Conservation (phyloP, 2,888 invertebrate genomes). For the Melinaea menophilus region DNA sequence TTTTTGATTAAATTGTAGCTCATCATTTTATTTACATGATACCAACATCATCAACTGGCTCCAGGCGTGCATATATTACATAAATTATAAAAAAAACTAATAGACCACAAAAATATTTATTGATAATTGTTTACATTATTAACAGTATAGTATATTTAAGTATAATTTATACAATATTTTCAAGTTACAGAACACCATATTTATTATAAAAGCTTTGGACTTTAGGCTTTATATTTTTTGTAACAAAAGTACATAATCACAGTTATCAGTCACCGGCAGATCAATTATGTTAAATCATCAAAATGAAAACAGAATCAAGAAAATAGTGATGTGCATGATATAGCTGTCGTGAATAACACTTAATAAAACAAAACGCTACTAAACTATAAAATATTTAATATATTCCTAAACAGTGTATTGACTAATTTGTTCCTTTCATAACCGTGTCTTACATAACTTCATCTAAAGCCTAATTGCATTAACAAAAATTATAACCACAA, state of each 20-base stretch:
- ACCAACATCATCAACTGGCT: no score
- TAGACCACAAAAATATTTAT: constrained; percentile 50
- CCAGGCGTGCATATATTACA: no score
- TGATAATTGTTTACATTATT: constrained; percentile 35
- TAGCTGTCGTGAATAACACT: no score
- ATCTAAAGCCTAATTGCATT: constrained; percentile 7
- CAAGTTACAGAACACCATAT: constrained; percentile 30
- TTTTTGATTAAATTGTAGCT: no score
- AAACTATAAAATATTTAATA: no score
- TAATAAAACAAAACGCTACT: no score
- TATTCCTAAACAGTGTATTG: constrained; percentile 11
- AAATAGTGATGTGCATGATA: neutral
- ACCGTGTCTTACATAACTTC: constrained; percentile 6
- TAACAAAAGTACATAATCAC: constrained; percentile 35
- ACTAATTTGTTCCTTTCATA: constrained; percentile 19
- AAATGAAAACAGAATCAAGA: constrained; percentile 10
- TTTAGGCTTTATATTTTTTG: constrained; percentile 32
- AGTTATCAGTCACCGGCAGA: constrained; percentile 26
- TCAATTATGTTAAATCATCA: neutral
- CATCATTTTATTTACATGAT: no score
- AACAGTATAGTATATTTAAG: constrained; percentile 38
- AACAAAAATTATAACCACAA: constrained; percentile 3
- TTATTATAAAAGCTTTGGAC: constrained; percentile 47
- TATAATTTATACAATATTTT: constrained; percentile 33
- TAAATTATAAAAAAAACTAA: constrained; percentile 14